Conservation (phyloP, 1,140 invertebrate genomes). For the Platorchestia sp. region DNA sequence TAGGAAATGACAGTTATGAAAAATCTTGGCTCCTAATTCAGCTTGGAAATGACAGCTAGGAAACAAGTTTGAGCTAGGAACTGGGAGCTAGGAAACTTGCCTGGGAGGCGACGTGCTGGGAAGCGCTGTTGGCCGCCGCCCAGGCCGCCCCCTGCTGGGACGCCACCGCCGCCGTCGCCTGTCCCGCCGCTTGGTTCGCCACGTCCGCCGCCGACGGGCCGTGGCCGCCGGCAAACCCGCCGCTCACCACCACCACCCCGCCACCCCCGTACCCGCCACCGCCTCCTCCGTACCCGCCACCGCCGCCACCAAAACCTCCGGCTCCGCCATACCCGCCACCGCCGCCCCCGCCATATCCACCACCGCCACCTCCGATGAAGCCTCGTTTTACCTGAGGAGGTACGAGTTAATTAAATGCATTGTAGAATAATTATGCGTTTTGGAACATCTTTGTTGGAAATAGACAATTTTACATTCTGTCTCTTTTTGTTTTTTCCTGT, state of each 20-base stretch:
- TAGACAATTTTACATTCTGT: no score
- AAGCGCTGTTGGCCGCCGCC: background rate
- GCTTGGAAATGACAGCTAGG: no score
- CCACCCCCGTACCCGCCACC: slow-evolving; percentile 30
- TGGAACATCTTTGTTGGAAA: no score
- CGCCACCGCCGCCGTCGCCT: background rate
- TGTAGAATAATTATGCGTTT: no score
- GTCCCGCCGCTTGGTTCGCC: slow-evolving; percentile 8
- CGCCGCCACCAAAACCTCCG: background rate
- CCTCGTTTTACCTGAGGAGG: background rate
- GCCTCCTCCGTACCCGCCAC: background rate
- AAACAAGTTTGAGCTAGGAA: no score
- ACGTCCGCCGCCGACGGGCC: background rate
- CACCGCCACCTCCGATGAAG: background rate
- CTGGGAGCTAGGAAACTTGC: background rate
- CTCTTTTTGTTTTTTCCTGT: no score
- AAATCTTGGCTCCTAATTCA: no score
- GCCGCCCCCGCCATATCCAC: background rate
- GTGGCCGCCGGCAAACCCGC: background rate
- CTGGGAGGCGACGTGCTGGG: background rate
- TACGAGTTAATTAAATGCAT: background rate
- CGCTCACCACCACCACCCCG: background rate
- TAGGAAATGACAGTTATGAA: no score
- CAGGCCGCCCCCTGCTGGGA: background rate
- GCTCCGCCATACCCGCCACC: background rate